Base-by-base conservation (phyloP, 2,797 vertebrate genomes). In the Pantherophis alleghaniensis region DNA sequence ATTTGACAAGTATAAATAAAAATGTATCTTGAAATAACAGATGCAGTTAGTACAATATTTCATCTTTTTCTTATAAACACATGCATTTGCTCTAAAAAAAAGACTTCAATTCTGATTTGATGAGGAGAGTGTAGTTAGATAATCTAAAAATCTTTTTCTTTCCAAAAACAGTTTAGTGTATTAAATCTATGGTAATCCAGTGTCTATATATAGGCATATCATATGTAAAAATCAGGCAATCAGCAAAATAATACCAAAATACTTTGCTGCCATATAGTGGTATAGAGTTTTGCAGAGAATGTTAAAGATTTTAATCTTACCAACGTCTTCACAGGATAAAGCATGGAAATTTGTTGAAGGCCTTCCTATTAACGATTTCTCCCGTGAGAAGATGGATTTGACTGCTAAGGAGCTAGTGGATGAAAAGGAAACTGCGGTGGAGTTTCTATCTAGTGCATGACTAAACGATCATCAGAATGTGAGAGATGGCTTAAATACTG, bases 361-460 rank as follows among this genome's bases (percentile, higher is more conserved):
- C 88, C 98, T 99, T 88, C 42, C 97, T 47, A 98, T 99, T 96
- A 99, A 99, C 86, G 98, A 98, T 90, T 99, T 99, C 95, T 99
- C 99, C 66, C 97, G 97, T 89, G 97, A 97, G 66, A 99, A 99
- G 98, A 99, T 99, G 98, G 98, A 99, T 14, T 95, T 98, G 94
- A 99, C 99, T 1, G 98, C 99, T 0, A 98, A 98, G 9, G 99
- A 99, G 97, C 97, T 99, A 95, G 93, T 98, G 93, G 99, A 99
- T 87, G 99, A 99, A 98, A 98, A 99, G 79, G 98, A 99, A 97
- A 98, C 98, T 0, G 99, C 99, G 37, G 91, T 99, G 97, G 98
- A 99, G 96, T 99, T 99, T 96, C 97, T 98, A 51, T 96, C 97
- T 90, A 97, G 95, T 91, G 97, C 97, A 94, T 99, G 98, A 99